phyloP scores from a whole-genome alignment of 2,888 invertebrate genomes.

The Xestobium rufovillosum region DNA sequence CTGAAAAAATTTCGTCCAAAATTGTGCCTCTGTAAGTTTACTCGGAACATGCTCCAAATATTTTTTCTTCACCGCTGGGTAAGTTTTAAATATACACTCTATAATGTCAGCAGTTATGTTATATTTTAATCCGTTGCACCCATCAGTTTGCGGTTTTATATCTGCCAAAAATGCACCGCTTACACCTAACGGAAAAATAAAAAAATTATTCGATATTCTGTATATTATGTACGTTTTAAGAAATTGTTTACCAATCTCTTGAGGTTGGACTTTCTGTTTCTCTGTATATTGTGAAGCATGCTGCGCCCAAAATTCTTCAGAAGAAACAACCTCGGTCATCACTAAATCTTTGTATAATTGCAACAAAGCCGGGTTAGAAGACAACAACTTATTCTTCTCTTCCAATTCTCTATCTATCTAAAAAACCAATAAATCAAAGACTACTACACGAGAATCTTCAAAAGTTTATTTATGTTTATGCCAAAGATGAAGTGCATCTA shows the following conservation, averaged over 20 bases:
- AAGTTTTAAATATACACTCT: slow-evolving; percentile 97
- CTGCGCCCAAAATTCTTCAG: slow-evolving; percentile 97
- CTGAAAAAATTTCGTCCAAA: slow-evolving; percentile 99
- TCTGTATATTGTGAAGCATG: slow-evolving; percentile 72
- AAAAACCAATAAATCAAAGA: slow-evolving; percentile 11
- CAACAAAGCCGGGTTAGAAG: slow-evolving; percentile 82
- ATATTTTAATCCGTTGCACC: slow-evolving; percentile 93
- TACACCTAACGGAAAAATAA: too few species aligned
- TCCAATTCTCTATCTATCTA: slow-evolving; percentile 43
- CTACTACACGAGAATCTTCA: too few species aligned
- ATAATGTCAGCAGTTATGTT: slow-evolving; percentile 96
- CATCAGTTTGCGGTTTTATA: slow-evolving; percentile 94
- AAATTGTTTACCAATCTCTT: slow-evolving; percentile 66
- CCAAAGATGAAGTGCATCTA: too few species aligned
- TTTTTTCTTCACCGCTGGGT: slow-evolving; percentile 96
- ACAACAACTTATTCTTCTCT: slow-evolving; percentile 62
- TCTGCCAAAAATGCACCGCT: slow-evolving; percentile 79
- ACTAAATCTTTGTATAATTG: slow-evolving; percentile 97
- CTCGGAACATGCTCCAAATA: slow-evolving; percentile 93
- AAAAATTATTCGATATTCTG: too few species aligned
- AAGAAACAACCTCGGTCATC: slow-evolving; percentile 87
- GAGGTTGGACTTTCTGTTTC: slow-evolving; percentile 61
- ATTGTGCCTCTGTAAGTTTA: slow-evolving; percentile 91
- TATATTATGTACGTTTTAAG: slow-evolving; percentile 1
- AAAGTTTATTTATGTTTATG: too few species aligned